These are phyloP conservation scores for Acipenser oxyrinchus DNA, from an alignment of 2,797 vertebrate species.

Conservation along the genomic window DNA sequence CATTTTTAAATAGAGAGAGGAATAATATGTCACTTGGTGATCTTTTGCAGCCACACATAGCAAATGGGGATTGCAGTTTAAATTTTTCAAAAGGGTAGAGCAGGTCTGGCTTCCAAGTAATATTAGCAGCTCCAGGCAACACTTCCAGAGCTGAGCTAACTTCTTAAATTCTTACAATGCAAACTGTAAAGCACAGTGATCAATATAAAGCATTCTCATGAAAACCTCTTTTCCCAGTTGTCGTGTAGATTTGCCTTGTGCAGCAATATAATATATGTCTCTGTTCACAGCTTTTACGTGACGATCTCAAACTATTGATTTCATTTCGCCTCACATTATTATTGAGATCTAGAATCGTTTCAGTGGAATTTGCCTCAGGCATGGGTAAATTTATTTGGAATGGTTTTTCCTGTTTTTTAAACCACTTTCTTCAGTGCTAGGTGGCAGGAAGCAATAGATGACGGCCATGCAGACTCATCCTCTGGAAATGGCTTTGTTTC, in stretches of 20 bases:
- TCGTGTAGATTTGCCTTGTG: conserved; percentile 29
- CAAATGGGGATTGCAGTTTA: no score
- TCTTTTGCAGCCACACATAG: no score
- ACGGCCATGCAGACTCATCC: neutral
- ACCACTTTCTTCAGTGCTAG: no score
- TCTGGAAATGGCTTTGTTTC: neutral
- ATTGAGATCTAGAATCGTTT: no score
- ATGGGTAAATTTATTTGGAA: no score
- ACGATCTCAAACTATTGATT: no score
- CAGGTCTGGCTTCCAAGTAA: conserved; percentile 12
- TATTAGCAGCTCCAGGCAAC: conserved; percentile 29
- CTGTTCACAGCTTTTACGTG: conserved; percentile 38
- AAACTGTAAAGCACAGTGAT: conserved; percentile 39
- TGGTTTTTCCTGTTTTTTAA: no score
- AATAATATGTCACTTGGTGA: no score
- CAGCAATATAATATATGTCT: conserved; percentile 49
- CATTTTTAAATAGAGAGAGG: no score
- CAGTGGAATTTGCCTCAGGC: no score
- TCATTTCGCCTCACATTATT: no score
- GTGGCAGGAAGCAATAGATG: no score
- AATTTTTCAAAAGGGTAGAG: neutral
- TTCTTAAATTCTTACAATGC: conserved; percentile 34
- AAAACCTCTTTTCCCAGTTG: conserved; percentile 32
- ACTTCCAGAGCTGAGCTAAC: conserved; percentile 11
- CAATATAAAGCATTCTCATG: conserved; percentile 34